Conservation (phyloP, 2,888 invertebrate species). For the Meiosimyza decipiens region DNA sequence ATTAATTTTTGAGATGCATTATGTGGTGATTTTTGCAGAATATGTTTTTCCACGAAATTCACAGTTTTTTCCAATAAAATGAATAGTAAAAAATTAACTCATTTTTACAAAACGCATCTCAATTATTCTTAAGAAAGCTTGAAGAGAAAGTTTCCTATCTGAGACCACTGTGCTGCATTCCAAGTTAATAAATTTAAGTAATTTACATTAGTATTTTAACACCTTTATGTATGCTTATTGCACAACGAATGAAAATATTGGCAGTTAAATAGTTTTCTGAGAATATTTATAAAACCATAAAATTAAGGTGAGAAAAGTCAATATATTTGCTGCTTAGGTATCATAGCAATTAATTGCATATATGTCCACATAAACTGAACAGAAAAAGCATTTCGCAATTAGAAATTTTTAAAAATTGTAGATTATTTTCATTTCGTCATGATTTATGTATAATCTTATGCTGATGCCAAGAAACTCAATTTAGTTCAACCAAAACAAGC, state of each 20-base stretch:
- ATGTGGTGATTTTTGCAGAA: no score
- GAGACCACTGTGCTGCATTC: no score
- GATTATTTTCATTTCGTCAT: not conserved
- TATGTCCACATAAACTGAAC: not conserved
- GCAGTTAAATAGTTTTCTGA: not conserved
- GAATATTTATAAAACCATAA: not conserved
- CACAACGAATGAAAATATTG: not conserved
- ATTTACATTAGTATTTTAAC: not conserved
- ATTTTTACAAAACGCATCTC: no score
- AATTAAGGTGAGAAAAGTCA: slow-evolving; percentile 1
- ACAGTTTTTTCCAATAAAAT: no score
- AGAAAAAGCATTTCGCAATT: not conserved
- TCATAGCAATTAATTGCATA: not conserved
- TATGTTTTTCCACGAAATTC: no score
- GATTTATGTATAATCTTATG: not conserved
- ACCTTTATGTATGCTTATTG: not conserved
- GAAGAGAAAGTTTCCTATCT: no score
- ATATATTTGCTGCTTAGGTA: not conserved
- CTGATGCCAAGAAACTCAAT: not conserved
- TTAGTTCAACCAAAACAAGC: not conserved
- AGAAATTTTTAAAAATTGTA: not conserved
- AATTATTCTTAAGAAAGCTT: no score
- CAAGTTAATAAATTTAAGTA: no score
- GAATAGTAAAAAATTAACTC: no score
- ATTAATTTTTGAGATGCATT: no score